phyloP scores from a whole-genome alignment of 2,888 invertebrate species.

The Allolobophora icterica region DNA sequence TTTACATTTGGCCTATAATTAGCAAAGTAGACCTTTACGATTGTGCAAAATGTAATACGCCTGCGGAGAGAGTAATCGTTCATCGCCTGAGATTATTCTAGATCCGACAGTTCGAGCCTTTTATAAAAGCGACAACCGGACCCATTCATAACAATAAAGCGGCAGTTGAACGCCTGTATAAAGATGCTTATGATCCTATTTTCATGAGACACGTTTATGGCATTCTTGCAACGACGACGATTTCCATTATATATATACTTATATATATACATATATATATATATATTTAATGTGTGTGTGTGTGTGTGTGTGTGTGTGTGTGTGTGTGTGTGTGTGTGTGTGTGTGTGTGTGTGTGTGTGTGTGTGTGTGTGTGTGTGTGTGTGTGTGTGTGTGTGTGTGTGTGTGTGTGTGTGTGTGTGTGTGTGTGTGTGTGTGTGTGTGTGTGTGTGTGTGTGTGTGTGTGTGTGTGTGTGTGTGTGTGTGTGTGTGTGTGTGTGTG shows the following conservation, averaged over 20 bases:
- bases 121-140: background rate
- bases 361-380: too few relatives aligned
- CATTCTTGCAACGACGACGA: background rate
- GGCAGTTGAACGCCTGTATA: background rate
- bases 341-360: too few relatives aligned
- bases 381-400: too few relatives aligned
- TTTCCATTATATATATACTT: background rate
- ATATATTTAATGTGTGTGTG: too few relatives aligned
- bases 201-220: conserved; percentile 17
- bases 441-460: too few relatives aligned
- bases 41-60: background rate
- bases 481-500: too few relatives aligned
- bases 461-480: too few relatives aligned
- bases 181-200: background rate
- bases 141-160: conserved; percentile 2
- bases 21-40: background rate
- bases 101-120: background rate
- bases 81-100: background rate
- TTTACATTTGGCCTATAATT: background rate
- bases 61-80: background rate
- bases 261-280: too few relatives aligned
- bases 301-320: too few relatives aligned
- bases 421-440: too few relatives aligned
- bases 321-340: too few relatives aligned
- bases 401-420: too few relatives aligned